phyloP scores from a whole-genome alignment of 2,888 invertebrate genomes.

The Chymomyza amoena region DNA sequence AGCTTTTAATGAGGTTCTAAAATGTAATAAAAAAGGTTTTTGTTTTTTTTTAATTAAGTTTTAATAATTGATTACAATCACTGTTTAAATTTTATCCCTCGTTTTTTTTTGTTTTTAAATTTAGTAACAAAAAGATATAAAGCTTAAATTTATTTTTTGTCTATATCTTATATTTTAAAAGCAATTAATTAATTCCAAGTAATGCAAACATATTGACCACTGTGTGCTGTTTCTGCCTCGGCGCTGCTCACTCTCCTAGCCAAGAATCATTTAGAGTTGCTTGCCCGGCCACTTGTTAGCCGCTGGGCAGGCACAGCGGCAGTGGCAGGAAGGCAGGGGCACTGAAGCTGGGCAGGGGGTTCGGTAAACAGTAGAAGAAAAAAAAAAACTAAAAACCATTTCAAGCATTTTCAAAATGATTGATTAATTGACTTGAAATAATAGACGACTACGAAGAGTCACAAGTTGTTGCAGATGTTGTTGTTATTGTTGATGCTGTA shows the following conservation, averaged over 20 bases:
- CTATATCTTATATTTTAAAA: too few relatives aligned
- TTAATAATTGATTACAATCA: too few relatives aligned
- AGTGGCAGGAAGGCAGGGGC: neutral
- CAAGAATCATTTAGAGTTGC: neutral
- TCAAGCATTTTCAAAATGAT: constrained; percentile 57
- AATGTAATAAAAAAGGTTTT: too few relatives aligned
- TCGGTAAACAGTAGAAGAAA: constrained; percentile 5
- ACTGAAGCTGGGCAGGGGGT: neutral
- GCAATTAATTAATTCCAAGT: too few relatives aligned
- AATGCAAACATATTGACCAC: too few relatives aligned
- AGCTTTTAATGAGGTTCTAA: too few relatives aligned
- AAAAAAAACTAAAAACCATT: constrained; percentile 33
- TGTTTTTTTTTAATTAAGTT: too few relatives aligned
- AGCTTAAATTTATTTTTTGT: too few relatives aligned
- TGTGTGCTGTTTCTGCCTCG: neutral
- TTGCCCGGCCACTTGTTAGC: neutral
- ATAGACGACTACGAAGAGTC: constrained; percentile 32
- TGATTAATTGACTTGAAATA: constrained; percentile 65
- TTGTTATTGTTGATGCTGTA: neutral
- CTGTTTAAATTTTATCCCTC: too few relatives aligned
- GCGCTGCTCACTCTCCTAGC: neutral
- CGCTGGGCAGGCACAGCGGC: neutral
- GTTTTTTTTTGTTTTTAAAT: too few relatives aligned
- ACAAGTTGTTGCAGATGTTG: constrained; percentile 36
- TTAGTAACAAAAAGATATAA: too few relatives aligned